A percentile compares a stretch with the other conserved stretches of the same genome.
Evolutionary conservation across 2,797 vertebrate genomes (phyloP).

Genomic region (Takifugu ocellatus): DNA sequence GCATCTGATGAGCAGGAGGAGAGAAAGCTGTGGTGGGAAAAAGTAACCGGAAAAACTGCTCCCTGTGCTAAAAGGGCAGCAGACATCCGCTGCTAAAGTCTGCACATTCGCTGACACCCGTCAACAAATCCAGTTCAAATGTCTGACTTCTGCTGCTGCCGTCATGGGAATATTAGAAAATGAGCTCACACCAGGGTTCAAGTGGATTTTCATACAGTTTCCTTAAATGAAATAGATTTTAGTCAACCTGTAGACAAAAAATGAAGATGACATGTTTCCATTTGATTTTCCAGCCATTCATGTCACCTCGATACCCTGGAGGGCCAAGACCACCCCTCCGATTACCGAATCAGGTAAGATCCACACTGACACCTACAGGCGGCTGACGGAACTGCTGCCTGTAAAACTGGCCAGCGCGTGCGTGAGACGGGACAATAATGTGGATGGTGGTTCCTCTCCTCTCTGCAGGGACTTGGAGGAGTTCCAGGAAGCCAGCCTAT

Average conservation of each 20-base stretch:
- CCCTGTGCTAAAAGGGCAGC: constrained; percentile 34
- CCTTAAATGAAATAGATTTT: too few species aligned
- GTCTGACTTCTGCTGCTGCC: constrained; percentile 1
- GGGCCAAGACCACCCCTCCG: constrained; percentile 92
- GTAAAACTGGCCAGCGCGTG: neutral
- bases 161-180: constrained; percentile 27
- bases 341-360: constrained; percentile 93
- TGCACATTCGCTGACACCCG: constrained; percentile 22
- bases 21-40: constrained; percentile 36
- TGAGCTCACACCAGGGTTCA: neutral
- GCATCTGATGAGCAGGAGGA: constrained; percentile 33
- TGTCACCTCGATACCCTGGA: constrained; percentile 97
- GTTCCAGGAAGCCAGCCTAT: constrained; percentile 92
- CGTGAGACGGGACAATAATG: constrained; percentile 7
- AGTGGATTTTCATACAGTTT: neutral
- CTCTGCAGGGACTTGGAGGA: constrained; percentile 85
- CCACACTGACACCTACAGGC: constrained; percentile 25
- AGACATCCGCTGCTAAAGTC: constrained; percentile 16
- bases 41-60: constrained; percentile 29
- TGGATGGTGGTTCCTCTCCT: constrained; percentile 21
- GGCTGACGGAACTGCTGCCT: constrained; percentile 8
- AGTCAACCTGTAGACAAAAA: too few species aligned
- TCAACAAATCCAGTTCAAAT: constrained; percentile 32
- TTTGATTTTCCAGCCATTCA: constrained; percentile 83
- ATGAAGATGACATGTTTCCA: neutral